Base-by-base conservation (phyloP, 2,888 invertebrate genomes). In the Andrena flavipes region DNA sequence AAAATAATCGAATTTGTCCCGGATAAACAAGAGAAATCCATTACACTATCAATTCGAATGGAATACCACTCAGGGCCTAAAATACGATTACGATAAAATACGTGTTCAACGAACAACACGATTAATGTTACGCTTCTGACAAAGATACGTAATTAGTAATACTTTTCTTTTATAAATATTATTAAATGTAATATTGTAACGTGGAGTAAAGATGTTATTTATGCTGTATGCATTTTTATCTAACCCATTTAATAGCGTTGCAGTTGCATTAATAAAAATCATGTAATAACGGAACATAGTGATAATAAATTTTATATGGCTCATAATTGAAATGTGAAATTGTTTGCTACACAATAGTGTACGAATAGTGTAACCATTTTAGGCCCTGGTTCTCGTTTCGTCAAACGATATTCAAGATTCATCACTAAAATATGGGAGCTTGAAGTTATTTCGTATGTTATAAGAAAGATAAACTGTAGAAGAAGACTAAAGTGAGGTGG, bases 51-150 rank as follows among this genome's bases (percentile, higher is more conserved):
- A n/a, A 33, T 56, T 16, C 1, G 33, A 35, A 69, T 56, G 8
- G n/a, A 60, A 16, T 62, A 62, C 20, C 60, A 71, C 33, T 71
- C 71, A 59, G 59, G 26, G 64, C 26, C 49, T 60, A 65, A 77
- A 65, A 76, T 76, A 49, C 0, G 2, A 4, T n/a, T 33, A 1
- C 8, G 64, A 35, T 42, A 60, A 65, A 49, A 49, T 7, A 3
- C 42, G 42, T 16, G 35, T 64, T 64, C 23, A 2, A 26, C 29
- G 26, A 42, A 26, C 20, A 64, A 16, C 13, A 3, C 20, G n/a
- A 35, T 30, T 35, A 2, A 35, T 35, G 23, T 20, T 69, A 56
- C 26, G 3, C 35, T 42, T 42, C 4, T 42, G 2, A 51, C 23
- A 33, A 23, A 2, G 13, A 30, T 48, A 42, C 30, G 26, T n/a